These are phyloP conservation scores for Erythrolamprus reginae DNA, from an alignment of 2,113 vertebrate genomes.

Conservation along the genomic window DNA sequence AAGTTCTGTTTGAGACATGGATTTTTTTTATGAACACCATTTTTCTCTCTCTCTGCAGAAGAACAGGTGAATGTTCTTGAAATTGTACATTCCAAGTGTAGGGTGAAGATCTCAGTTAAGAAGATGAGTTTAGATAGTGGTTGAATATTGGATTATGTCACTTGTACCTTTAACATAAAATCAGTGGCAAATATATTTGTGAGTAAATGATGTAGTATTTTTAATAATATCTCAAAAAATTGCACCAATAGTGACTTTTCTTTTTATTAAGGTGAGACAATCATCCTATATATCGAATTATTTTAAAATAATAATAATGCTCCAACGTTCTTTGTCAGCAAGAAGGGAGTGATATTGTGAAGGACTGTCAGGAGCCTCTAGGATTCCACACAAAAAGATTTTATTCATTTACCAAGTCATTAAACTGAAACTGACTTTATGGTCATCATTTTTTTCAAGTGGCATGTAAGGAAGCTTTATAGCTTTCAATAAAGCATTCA, in stretches of 20 bases:
- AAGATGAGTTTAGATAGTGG: neutral
- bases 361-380: constrained; percentile 43
- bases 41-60: neutral
- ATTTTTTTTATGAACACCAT: neutral
- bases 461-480: constrained; percentile 58
- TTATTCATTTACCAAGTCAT: constrained; percentile 63
- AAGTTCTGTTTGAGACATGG: neutral
- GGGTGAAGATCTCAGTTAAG: neutral
- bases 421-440: constrained; percentile 61
- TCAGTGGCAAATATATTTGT: rapidly evolving
- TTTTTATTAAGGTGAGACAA: neutral
- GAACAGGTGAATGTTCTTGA: neutral
- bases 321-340: neutral
- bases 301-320: neutral
- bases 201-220: neutral
- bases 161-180: neutral
- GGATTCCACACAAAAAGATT: constrained; percentile 43
- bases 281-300: neutral
- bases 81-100: neutral
- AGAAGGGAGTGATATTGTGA: constrained; percentile 13
- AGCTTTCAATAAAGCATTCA: constrained; percentile 59
- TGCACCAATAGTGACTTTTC: neutral
- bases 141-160: neutral
- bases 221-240: neutral
- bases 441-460: constrained; percentile 45